phyloP scores from a whole-genome alignment of 2,797 vertebrate genomes.

The Halcyon smyrnensis region DNA sequence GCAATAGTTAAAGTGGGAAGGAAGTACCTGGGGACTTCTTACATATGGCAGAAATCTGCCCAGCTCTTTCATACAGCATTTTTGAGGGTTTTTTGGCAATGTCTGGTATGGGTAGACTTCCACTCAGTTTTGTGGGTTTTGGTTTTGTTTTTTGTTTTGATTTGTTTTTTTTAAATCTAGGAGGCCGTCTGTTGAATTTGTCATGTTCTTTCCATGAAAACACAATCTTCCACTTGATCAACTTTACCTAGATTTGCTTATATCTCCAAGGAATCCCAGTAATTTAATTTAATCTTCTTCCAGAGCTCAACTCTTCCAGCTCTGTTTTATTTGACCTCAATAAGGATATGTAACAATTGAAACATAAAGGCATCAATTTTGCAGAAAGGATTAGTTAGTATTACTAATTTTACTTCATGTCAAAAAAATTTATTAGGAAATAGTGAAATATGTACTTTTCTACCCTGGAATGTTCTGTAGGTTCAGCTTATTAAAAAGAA shows the following conservation, averaged over 20 bases:
- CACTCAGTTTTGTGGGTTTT: neutral
- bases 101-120: neutral
- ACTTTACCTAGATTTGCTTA: neutral
- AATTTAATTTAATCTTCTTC: neutral
- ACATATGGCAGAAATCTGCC: neutral
- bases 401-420: neutral
- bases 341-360: neutral
- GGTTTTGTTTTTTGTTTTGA: neutral
- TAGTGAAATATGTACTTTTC: neutral
- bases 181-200: neutral
- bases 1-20: neutral
- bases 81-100: neutral
- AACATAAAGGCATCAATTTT: neutral
- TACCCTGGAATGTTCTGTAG: neutral
- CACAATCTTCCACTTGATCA: neutral
- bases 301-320: neutral
- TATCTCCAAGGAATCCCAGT: neutral
- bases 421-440: neutral
- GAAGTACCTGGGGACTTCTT: neutral
- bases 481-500: neutral
- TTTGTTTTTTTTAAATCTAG: neutral
- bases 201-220: neutral
- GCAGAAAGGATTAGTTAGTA: neutral
- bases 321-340: neutral
- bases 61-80: neutral